Evolutionary conservation across 35 echinoderm and acorn worm species (phyloP), one percentile per base, ranked within the genome.

Genomic region (Eucidaris tribuloides): DNA sequence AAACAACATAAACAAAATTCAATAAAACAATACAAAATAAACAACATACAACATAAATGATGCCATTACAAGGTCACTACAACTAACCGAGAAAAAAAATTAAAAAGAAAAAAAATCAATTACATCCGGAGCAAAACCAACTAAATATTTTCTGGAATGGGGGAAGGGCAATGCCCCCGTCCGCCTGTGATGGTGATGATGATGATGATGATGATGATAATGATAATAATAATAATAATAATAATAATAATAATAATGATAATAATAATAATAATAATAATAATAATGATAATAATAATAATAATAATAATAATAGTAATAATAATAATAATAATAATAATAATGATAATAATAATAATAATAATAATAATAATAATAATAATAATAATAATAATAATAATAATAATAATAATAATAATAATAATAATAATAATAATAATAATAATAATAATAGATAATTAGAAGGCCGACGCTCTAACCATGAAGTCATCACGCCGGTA

Each of bases 171-270:
- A 65, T 20, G 15, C 11, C 7, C 29, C 14, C 11, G 15, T 20
- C 7, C 29, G 29, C 14, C 29, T 20, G 30, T 65, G 29, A 65
- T 65, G 29, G 30, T 65, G 29, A 65, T 65, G 29, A 27, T 27
- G 29, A 27, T 65, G 29, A 65, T 65, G 29, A 65, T 65, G 29
- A 65, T 65, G 29, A 65, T 65, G 29, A 65, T 65, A 27, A 65
- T 65, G 29, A 27, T 27, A 27, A 65, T 65, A 27, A 27, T 65
- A 27, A 27, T 65, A 27, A 65, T 65, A 27, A 65, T 27, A 27
- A 65, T 65, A 27, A 65, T 65, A 27, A 65, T 65, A 27, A 65
- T 65, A 27, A 65, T 65, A 27, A 65, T 65, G 29, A 65, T 65
- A 27, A 27, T 65, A 27, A 65, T 65, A 27, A 27, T 65, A 27